These are phyloP conservation scores for Ctena decussata DNA, from an alignment of 2,888 invertebrate species.

Conservation along the genomic window DNA sequence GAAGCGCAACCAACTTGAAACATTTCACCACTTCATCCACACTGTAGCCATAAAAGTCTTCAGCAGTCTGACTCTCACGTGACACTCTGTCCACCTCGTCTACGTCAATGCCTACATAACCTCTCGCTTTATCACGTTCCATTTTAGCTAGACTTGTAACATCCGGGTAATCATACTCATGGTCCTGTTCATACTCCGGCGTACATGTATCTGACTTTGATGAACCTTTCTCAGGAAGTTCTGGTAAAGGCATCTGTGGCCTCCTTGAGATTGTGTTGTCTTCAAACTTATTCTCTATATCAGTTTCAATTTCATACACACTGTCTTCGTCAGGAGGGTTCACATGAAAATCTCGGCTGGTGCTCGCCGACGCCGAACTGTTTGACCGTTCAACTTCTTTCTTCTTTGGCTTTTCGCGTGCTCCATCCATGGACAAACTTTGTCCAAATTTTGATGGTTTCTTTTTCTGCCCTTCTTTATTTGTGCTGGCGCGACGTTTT, in stretches of 20 bases:
- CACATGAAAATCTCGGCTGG: neutral
- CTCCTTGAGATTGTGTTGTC: neutral
- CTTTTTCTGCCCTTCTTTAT: neutral
- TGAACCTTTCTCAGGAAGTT: neutral
- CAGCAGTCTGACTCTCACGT: neutral
- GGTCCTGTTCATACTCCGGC: neutral
- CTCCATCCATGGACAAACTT: neutral
- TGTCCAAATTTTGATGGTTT: neutral
- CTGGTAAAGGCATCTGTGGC: neutral
- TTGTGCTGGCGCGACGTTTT: neutral
- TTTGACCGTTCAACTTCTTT: neutral
- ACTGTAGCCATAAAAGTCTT: neutral
- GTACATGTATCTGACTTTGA: neutral
- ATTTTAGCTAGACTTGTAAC: neutral
- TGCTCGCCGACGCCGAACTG: neutral
- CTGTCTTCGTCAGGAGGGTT: neutral
- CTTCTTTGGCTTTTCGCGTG: neutral
- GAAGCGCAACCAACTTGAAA: neutral
- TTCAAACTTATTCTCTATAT: neutral
- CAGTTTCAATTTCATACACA: neutral
- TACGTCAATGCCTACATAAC: neutral
- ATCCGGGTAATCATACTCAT: neutral
- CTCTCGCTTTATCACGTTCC: neutral
- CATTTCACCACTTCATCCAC: neutral
- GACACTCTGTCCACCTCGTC: neutral